Evolutionary conservation across 2,113 vertebrate species (phyloP).

Genomic region (Eonycteris spelaea): DNA sequence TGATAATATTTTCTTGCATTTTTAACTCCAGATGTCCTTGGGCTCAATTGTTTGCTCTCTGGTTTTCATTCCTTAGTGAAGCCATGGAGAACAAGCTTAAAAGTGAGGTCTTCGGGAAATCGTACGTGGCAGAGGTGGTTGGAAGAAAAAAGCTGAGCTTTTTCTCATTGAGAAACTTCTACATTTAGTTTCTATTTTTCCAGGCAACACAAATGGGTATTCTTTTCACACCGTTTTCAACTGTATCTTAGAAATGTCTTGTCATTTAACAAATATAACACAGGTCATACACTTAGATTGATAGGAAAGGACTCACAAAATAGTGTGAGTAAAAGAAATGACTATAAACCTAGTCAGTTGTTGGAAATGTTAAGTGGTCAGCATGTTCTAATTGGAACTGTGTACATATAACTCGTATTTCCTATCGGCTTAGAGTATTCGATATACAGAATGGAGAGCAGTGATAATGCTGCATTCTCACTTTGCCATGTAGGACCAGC

Average conservation of each 20-base stretch:
- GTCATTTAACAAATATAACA: not conserved
- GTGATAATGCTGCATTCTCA: not conserved
- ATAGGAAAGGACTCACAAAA: not conserved
- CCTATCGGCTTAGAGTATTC: not conserved
- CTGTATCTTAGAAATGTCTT: not conserved
- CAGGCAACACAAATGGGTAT: not conserved
- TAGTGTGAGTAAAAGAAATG: not conserved
- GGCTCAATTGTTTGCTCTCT: conserved; percentile 27
- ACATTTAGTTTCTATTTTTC: conserved; percentile 6
- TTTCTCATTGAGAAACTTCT: conserved; percentile 11
- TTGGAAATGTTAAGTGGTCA: not conserved
- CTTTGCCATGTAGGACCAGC: not conserved
- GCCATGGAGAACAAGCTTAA: conserved; percentile 26
- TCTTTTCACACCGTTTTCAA: conserved; percentile 14
- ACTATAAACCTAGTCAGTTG: not conserved
- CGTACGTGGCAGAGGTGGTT: not conserved
- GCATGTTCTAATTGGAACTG: not conserved
- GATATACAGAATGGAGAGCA: conserved; percentile 1
- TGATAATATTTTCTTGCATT: conserved; percentile 38
- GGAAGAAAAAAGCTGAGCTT: conserved; percentile 31
- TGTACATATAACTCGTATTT: not conserved
- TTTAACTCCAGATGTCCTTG: conserved; percentile 8
- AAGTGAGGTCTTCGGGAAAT: conserved; percentile 6
- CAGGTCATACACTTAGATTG: not conserved
- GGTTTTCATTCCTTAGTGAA: conserved; percentile 45